Evolutionary conservation across 2,797 vertebrate species (phyloP).

Genomic region (Odontamblyopus lacepedii): DNA sequence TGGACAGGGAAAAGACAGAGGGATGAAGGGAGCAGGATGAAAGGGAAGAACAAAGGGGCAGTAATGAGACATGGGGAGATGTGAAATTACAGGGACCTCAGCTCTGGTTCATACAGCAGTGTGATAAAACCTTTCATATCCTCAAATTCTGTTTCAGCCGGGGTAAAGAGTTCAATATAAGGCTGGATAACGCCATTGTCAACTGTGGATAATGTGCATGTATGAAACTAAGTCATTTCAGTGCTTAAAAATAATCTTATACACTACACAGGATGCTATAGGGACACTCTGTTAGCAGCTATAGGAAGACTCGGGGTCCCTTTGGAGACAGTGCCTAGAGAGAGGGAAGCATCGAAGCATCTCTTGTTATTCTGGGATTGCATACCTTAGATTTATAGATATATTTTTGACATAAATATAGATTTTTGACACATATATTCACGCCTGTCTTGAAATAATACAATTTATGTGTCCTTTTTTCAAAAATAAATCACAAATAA

Average conservation of each 20-base stretch:
- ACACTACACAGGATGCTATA: not conserved
- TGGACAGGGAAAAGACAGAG: conserved; percentile 49
- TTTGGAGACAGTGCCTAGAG: not conserved
- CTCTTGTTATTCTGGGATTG: not conserved
- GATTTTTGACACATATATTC: too few species aligned
- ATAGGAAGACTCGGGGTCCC: not conserved
- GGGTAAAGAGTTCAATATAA: conserved; percentile 5
- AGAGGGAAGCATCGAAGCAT: not conserved
- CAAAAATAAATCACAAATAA: not conserved
- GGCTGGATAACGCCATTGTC: not conserved
- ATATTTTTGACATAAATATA: too few species aligned
- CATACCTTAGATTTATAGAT: not conserved
- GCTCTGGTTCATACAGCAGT: not conserved
- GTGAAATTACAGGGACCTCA: conserved; percentile 11
- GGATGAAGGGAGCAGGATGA: conserved; percentile 28
- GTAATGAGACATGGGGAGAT: conserved; percentile 35
- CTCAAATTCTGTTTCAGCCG: conserved; percentile 2
- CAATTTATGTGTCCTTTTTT: not conserved
- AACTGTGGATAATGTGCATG: not conserved
- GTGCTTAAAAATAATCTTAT: not conserved
- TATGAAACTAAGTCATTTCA: not conserved
- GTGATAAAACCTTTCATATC: conserved; percentile 12
- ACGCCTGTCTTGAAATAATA: too few species aligned
- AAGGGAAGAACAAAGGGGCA: conserved; percentile 47
- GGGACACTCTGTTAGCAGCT: not conserved